Evolutionary conservation across 1,140 invertebrate genomes (phyloP), one percentile per base, ranked within the genome.

Genomic region (Dendrolimus kikuchii): DNA sequence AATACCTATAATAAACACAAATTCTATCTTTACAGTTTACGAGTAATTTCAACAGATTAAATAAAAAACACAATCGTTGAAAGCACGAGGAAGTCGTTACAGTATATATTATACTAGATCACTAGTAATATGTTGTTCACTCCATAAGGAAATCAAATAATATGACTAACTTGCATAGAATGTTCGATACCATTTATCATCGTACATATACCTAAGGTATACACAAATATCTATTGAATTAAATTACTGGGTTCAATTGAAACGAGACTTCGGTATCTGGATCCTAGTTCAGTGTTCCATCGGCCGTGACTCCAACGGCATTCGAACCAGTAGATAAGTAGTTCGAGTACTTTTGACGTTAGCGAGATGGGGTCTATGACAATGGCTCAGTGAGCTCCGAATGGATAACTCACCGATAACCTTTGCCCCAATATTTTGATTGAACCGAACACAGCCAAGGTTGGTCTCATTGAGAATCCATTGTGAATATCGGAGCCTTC

Each of bases 391-490:
- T 51, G 53, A 56, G 46, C 55, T 50, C 45, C 43, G 44, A 38
- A 9, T 47, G 46, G 65, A 60, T 60, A 54, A 61, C 64, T 53
- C 57, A 57, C 50, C 68, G 53, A 71, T 81, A 81, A 85, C 77
- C 81, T 83, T 75, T 83, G 65, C 50, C 68, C 61, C 73, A 80
- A 81, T 80, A 79, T 76, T 80, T 71, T 75, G 68, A 78, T 77
- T 77, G 72, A 77, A 78, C 62, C 66, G 67, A 65, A 62, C 57
- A 71, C 66, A 72, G 62, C 61, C 73, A 78, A 80, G 77, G 77
- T 66, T 74, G 59, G 38, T 48, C 36, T 66, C 59, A 77, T 79
- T 76, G 73, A 74, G 52, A 49, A 40, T 40, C 59, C 49, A 74
- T 78, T 76, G 68, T 72, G 71, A 41, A 51, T 51, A 47, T 46